Percentiles rank a stretch among this genome's conserved stretches.
Evolutionary conservation across 2,113 vertebrate genomes (phyloP).

Genomic region (Aramus guarauna): DNA sequence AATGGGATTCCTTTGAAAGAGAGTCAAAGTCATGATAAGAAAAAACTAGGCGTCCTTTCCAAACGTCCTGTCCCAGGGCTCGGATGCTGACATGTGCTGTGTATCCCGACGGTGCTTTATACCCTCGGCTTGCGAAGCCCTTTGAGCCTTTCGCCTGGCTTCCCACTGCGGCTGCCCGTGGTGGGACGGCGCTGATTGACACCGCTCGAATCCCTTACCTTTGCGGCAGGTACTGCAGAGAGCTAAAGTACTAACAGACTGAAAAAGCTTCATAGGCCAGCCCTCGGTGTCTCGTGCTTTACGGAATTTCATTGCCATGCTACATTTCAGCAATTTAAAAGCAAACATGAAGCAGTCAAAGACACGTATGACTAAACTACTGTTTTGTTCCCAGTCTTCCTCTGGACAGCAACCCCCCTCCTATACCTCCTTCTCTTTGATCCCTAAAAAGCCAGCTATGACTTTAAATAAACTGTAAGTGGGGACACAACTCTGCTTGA

Average conservation of each 20-base stretch:
- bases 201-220: background rate
- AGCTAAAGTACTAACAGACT: background rate
- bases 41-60: background rate
- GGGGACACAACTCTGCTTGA: conserved; percentile 7
- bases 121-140: background rate
- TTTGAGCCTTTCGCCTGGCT: background rate
- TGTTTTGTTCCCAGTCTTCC: background rate
- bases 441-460: conserved; percentile 40
- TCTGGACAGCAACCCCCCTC: background rate
- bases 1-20: background rate
- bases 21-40: background rate
- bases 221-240: background rate
- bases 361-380: background rate
- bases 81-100: background rate
- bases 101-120: background rate
- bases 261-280: background rate
- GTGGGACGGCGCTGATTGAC: background rate
- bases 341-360: background rate
- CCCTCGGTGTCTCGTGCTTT: background rate
- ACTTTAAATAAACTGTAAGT: conserved; percentile 38
- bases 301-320: background rate
- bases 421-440: conserved; percentile 15
- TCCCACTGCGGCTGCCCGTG: background rate
- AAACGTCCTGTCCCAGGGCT: background rate
- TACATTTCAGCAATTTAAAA: background rate